Base-by-base conservation (phyloP, 1,140 invertebrate genomes). In the Grapholita molesta region DNA sequence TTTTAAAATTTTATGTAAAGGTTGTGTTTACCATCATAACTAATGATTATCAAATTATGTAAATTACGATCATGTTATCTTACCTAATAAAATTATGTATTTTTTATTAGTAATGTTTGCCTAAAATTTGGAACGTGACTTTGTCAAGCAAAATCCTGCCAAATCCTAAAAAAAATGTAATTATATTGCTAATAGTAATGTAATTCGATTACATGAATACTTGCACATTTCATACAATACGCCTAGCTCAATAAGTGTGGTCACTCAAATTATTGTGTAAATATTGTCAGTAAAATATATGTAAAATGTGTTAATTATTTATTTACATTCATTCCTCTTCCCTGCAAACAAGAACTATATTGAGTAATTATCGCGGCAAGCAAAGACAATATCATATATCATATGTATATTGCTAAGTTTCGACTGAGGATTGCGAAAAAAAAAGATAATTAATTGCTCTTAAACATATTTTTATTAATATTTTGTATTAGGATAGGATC, bases 251-350 rank as follows among this genome's bases (percentile, higher is more conserved):
- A 89, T 89, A 89, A 89, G 86, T 90, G 86, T 88, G 84, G 85
- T 91, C 87, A 91, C 89, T 88, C 76, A 87, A 85, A 86, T 78
- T 83, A 89, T 85, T 86, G 80, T 91, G 89, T 91, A 91, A 89
- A 91, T 91, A 91, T 88, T 83, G 78, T 85, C 86, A 86, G 82
- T 91, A 89, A 90, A 86, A 89, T 90, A 89, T 88, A 90, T 91
- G 86, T 88, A 91, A 90, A 87, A 88, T 82, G 82, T 85, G 85
- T 86, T 88, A 84, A 74, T 77, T 78, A 79, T 74, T 71, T 67
- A 75, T 75, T 55, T 75, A 71, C 42, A 64, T 32, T 73, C 38
- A 32, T 30, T 15, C 25, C 24, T 15, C n/a, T 28, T n/a, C 25
- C 55, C 15, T 53, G 21, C 35, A 38, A 38, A 38, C 33, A 12